A percentile compares a stretch with the other conserved stretches of the same genome.
Conservation (phyloP, 2,797 vertebrate genomes). For the Luscinia megarhynchos region DNA sequence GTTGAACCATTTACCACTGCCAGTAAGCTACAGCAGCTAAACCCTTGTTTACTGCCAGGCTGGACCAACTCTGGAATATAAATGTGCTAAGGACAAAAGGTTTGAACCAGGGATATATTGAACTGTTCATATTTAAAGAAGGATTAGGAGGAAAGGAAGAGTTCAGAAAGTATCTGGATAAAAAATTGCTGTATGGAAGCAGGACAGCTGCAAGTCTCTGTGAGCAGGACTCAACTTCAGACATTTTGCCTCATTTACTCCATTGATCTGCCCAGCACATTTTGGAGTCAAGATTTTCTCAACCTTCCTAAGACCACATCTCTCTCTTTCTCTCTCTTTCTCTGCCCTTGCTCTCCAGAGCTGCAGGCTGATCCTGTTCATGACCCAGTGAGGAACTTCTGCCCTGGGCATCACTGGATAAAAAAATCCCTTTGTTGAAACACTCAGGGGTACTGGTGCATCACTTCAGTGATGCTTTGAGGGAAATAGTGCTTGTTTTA, state of each 20-base stretch:
- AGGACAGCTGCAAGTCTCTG: neutral
- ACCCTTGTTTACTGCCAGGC: neutral
- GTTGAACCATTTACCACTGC: neutral
- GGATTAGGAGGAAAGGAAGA: neutral
- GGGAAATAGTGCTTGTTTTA: neutral
- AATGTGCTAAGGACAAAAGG: neutral
- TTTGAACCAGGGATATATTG: neutral
- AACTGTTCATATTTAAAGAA: neutral
- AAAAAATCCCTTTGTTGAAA: neutral
- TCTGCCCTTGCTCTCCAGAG: neutral
- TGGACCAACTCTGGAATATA: neutral
- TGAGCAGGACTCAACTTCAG: neutral
- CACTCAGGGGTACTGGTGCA: neutral
- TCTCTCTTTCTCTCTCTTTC: neutral
- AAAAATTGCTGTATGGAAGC: neutral
- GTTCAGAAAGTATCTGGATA: neutral
- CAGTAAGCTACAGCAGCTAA: neutral
- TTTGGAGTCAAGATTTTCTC: neutral
- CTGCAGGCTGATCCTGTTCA: neutral
- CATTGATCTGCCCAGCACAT: neutral
- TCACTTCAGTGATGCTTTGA: neutral
- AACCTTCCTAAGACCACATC: neutral
- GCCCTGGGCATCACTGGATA: neutral
- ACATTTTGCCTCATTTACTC: neutral
- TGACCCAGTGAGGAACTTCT: neutral